These are phyloP conservation scores for Torymus auratus DNA, from an alignment of 2,888 invertebrate genomes.

Conservation along the genomic window DNA sequence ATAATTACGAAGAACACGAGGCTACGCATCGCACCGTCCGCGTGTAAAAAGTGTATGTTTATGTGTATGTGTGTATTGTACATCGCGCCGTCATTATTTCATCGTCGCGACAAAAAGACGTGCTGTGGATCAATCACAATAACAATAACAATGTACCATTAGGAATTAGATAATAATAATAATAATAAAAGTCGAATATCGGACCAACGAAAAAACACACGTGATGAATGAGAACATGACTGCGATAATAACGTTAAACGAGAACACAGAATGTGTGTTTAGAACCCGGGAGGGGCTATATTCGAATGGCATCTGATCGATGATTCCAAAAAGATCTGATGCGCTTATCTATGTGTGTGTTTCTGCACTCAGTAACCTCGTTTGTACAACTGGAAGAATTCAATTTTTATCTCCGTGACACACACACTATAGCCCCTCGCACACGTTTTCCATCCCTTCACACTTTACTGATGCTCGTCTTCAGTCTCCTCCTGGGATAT, in stretches of 20 bases:
- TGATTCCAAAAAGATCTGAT: no score
- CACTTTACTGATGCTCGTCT: conserved; percentile 60
- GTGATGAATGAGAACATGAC: no score
- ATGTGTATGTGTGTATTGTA: background rate
- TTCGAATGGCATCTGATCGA: no score
- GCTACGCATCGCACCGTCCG: background rate
- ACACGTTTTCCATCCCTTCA: background rate
- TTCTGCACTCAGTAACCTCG: no score
- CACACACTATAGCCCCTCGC: background rate
- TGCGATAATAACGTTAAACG: no score
- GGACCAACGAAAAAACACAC: no score
- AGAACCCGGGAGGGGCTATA: no score
- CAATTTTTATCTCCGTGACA: background rate
- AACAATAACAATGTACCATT: conserved; percentile 45
- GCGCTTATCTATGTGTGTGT: no score
- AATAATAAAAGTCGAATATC: no score
- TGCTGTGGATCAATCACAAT: conserved; percentile 29
- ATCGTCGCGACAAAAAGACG: conserved; percentile 26
- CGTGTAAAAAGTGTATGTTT: conserved; percentile 21
- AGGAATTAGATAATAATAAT: conserved; percentile 35
- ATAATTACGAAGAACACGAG: conserved; percentile 9
- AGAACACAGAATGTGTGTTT: no score
- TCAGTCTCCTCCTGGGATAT: conserved; percentile 78
- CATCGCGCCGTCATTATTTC: conserved; percentile 7
- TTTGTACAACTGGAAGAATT: no score